Base-by-base conservation (phyloP, 1,140 invertebrate genomes). In the Pseudobourletiella spinata region DNA sequence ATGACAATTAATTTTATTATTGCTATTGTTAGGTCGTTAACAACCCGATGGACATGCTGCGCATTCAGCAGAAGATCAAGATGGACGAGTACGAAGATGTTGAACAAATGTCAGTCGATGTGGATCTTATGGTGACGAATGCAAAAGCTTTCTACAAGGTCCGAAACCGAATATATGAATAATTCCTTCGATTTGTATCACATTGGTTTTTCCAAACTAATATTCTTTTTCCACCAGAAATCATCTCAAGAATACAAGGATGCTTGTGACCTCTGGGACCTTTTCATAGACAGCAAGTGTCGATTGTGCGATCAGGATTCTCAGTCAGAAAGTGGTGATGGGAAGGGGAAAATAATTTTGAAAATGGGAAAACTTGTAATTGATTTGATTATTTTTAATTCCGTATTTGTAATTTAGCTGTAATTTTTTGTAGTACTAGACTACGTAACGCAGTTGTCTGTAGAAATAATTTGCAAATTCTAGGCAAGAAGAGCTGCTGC, bases 21-120 rank as follows among this genome's bases (percentile, higher is more conserved):
- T 3, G 29, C n/a, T 57, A 11, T 25, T 48, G 46, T 25, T 58
- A 78, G 75, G 88, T 91, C 54, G 91, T 98, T 11, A 81, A 84
- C 8, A 89, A 91, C 74, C 93, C 94, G 15, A 97, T 97, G 72
- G 94, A 97, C 76, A 78, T 98, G 63, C 74, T 95, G 24, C 88
- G 91, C 78, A 90, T 95, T 24, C 93, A 96, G 76, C 93, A 97
- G 72, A 97, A 96, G 77, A 75, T 98, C 16, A 95, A 94, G 81
- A 95, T 89, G 15, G 94, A 97, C 70, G 90, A 91, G 64, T 95
- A 95, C 77, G 84, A 88, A 67, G 88, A 92, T 73, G 81, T 95
- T 66, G 89, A 92, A 39, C 89, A 95, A 71, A 79, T 96, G 63
- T 83, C 88, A 63, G 78, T 80, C 35, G 92, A 96, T 76, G 84